A percentile compares a stretch with the other conserved stretches of the same genome.
These are phyloP conservation scores for Lutraria rhynchaena DNA, from an alignment of 1,140 invertebrate genomes.

Conservation along the genomic window DNA sequence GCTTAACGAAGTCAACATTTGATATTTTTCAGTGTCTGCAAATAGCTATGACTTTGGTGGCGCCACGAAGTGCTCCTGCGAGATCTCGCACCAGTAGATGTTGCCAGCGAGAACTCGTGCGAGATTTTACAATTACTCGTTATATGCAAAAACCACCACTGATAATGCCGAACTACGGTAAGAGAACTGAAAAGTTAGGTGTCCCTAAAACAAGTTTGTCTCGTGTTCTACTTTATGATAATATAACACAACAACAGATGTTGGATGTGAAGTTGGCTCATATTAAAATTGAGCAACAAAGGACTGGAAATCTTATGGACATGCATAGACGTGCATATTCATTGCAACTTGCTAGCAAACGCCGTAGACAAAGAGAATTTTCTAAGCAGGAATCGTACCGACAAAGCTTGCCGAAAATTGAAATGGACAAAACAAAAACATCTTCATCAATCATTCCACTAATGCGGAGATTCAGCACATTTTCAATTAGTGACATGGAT, in stretches of 20 bases:
- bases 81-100: neutral
- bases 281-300: slow-evolving; percentile 69
- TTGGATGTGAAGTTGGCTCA: slow-evolving; percentile 73
- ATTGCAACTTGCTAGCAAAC: slow-evolving; percentile 60
- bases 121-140: slow-evolving; percentile 20
- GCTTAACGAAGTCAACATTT: no score
- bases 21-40: no score
- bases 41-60: no score
- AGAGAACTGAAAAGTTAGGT: slow-evolving; percentile 56
- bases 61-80: neutral
- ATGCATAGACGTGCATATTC: slow-evolving; percentile 72
- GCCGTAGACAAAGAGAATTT: slow-evolving; percentile 34
- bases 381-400: neutral
- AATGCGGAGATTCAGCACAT: slow-evolving; percentile 26
- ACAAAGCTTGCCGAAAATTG: neutral
- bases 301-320: slow-evolving; percentile 64
- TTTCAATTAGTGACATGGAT: slow-evolving; percentile 59
- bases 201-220: slow-evolving; percentile 76
- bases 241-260: slow-evolving; percentile 77
- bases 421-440: neutral
- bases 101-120: neutral
- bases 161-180: slow-evolving; percentile 79
- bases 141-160: slow-evolving; percentile 77
- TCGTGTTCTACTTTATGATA: slow-evolving; percentile 77
- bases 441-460: neutral